Evolutionary conservation across 2,888 invertebrate genomes (phyloP).

Genomic region (Crematogaster levior): DNA sequence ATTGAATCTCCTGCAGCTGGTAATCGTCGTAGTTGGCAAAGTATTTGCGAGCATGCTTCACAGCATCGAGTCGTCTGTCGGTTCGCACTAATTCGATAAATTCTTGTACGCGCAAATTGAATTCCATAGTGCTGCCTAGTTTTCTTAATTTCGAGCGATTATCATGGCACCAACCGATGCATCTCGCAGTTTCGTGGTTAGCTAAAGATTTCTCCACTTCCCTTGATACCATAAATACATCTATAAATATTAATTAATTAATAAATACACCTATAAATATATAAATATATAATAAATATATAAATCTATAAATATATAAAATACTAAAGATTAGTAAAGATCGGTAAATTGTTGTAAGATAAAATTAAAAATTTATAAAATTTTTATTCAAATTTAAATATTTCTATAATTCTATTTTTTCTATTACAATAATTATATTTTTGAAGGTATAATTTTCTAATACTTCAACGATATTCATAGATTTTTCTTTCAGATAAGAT

Average conservation of each 20-base stretch:
- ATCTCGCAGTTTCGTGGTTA: conserved; percentile 94
- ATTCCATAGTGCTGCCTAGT: conserved; percentile 97
- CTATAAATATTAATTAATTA: too few species aligned
- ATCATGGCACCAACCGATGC: conserved; percentile 98
- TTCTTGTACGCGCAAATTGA: conserved; percentile 96
- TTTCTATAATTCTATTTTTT: neutral
- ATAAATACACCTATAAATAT: too few species aligned
- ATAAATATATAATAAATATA: too few species aligned
- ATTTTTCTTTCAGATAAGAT: neutral
- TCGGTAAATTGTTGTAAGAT: neutral
- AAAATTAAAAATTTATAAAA: neutral
- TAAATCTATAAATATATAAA: too few species aligned
- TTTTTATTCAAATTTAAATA: neutral
- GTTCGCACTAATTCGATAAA: conserved; percentile 97
- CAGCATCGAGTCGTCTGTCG: conserved; percentile 95
- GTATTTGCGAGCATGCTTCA: conserved; percentile 97
- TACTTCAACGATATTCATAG: neutral
- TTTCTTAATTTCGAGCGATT: conserved; percentile 98
- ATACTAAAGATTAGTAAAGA: neutral
- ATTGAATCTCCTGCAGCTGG: conserved; percentile 94
- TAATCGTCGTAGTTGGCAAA: conserved; percentile 95
- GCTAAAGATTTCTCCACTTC: conserved; percentile 95
- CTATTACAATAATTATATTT: neutral
- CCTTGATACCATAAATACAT: conserved; percentile 92
- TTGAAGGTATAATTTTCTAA: neutral